Evolutionary conservation across 2,888 invertebrate genomes (phyloP).

Genomic region (Sinodicranocentrus sp.): DNA sequence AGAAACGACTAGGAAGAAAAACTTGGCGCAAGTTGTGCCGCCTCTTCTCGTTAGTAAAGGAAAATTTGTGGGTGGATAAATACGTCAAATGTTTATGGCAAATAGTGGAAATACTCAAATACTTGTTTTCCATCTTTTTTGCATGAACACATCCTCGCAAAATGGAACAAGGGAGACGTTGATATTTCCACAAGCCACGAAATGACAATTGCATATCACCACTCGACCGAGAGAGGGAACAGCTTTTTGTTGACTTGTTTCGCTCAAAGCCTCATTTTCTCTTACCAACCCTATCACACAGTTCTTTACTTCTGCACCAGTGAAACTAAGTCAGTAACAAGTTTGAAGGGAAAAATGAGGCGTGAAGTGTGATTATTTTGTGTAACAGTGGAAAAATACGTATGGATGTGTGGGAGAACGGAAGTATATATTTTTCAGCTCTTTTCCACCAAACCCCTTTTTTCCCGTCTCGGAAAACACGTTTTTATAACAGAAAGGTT

Average conservation of each 20-base stretch:
- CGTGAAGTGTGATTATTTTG: conserved; percentile 43
- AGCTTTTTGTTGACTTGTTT: too few species aligned
- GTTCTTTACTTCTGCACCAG: too few species aligned
- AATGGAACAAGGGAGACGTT: neutral
- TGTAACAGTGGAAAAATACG: neutral
- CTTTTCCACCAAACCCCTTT: too few species aligned
- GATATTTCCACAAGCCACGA: too few species aligned
- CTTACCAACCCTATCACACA: neutral
- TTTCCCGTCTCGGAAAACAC: neutral
- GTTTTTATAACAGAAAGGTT: neutral
- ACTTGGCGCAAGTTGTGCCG: too few species aligned
- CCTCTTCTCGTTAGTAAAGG: too few species aligned
- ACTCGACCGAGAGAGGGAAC: too few species aligned
- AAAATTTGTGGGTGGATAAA: neutral
- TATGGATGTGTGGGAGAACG: neutral
- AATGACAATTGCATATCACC: too few species aligned
- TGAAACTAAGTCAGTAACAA: conserved; percentile 5
- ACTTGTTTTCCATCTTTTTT: neutral
- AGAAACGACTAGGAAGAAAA: neutral
- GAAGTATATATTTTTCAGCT: too few species aligned
- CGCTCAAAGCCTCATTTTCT: neutral
- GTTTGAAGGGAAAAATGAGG: conserved; percentile 44
- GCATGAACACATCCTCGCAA: neutral
- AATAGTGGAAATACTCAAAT: neutral
- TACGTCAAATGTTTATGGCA: neutral